Evolutionary conservation across 1,140 invertebrate genomes (phyloP).

Genomic region (Neomicropteryx cornuta): DNA sequence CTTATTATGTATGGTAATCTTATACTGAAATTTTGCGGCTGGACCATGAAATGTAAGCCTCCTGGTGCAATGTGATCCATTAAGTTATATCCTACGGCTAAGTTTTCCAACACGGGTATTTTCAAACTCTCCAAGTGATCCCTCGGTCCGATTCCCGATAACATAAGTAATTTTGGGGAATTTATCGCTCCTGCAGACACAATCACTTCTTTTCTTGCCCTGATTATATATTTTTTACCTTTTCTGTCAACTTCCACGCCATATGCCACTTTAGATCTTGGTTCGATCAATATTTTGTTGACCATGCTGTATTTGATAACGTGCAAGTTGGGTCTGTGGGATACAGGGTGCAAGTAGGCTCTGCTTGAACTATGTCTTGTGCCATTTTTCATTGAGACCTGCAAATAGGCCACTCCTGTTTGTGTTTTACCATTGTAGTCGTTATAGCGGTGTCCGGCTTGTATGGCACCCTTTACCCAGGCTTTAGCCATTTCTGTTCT

Average conservation of each 20-base stretch:
- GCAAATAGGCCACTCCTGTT: constrained; percentile 51
- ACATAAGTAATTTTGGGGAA: constrained; percentile 67
- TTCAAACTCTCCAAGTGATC: constrained; percentile 49
- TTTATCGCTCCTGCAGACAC: constrained; percentile 63
- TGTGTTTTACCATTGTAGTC: constrained; percentile 63
- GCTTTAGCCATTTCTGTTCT: constrained; percentile 49
- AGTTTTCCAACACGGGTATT: constrained; percentile 55
- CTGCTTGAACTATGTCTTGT: constrained; percentile 61
- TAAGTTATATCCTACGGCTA: constrained; percentile 67
- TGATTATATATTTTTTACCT: constrained; percentile 41
- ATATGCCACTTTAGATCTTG: constrained; percentile 45
- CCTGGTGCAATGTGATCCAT: constrained; percentile 69
- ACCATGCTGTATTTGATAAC: constrained; percentile 53
- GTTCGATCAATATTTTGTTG: constrained; percentile 58
- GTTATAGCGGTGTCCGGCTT: constrained; percentile 52
- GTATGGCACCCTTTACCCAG: constrained; percentile 54
- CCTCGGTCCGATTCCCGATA: constrained; percentile 67
- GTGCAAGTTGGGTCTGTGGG: constrained; percentile 50
- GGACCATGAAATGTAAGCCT: constrained; percentile 52
- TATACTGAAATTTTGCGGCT: constrained; percentile 30
- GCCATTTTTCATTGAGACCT: constrained; percentile 57
- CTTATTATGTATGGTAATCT: constrained; percentile 25
- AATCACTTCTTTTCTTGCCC: constrained; percentile 63
- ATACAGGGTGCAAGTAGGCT: constrained; percentile 59
- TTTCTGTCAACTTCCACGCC: constrained; percentile 51